Conservation (phyloP, 2,797 vertebrate species). For the Spinus olivaceus region DNA sequence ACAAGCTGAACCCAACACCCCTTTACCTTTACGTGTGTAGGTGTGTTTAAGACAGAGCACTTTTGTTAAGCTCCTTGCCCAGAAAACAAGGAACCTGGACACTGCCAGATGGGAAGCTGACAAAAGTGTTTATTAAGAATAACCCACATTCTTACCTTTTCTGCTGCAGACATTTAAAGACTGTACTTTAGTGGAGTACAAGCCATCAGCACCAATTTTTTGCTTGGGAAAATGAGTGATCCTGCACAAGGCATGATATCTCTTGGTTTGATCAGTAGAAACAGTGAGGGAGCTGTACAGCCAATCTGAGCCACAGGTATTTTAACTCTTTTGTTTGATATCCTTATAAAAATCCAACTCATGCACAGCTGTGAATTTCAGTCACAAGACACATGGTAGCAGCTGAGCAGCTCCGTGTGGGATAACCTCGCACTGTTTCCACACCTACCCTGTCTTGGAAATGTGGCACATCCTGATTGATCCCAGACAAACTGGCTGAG, state of each 20-base stretch:
- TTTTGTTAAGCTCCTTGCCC: constrained; percentile 23
- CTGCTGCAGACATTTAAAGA: background rate
- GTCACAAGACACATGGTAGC: background rate
- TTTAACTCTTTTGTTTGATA: background rate
- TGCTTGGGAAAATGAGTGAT: background rate
- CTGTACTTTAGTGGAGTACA: background rate
- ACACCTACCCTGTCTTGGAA: background rate
- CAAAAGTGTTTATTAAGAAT: background rate
- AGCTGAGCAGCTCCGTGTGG: background rate
- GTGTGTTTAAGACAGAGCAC: constrained; percentile 24
- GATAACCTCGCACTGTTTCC: background rate
- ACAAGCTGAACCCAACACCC: background rate
- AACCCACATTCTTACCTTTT: background rate
- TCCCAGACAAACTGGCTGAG: background rate
- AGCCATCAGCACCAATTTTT: background rate
- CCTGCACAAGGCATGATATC: background rate
- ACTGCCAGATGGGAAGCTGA: background rate
- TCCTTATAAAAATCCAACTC: background rate
- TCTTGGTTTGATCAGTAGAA: background rate
- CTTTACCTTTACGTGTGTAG: background rate
- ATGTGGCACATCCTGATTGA: background rate
- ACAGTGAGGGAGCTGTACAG: background rate
- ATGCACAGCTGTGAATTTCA: background rate
- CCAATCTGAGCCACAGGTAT: background rate
- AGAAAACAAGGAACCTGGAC: constrained; percentile 29